Evolutionary conservation across 2,888 invertebrate species (phyloP).

Genomic region (Drosophila atroscutellata): DNA sequence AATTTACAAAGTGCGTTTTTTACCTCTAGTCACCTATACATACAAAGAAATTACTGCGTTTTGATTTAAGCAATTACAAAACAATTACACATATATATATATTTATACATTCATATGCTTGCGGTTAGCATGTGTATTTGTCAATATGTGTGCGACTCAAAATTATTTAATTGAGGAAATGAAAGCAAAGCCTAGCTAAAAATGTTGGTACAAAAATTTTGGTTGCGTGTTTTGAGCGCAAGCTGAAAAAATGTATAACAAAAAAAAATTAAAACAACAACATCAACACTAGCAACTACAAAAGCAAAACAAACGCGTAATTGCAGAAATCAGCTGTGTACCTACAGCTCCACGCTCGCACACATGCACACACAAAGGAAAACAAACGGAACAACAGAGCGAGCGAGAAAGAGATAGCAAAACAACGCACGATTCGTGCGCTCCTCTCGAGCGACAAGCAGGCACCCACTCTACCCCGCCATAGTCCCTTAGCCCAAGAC

Average conservation of each 20-base stretch:
- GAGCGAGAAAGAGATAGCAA: slow-evolving; percentile 53
- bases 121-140: slow-evolving; percentile 13
- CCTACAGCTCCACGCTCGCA: slow-evolving; percentile 65
- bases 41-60: slow-evolving; percentile 11
- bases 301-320: slow-evolving; percentile 79
- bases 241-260: slow-evolving; percentile 65
- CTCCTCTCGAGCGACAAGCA: slow-evolving; percentile 61
- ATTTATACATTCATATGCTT: slow-evolving; percentile 5
- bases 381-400: slow-evolving; percentile 43
- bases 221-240: slow-evolving; percentile 62
- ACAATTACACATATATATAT: slow-evolving; percentile 11
- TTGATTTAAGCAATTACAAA: slow-evolving; percentile 34
- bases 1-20: slow-evolving; percentile 64
- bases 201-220: slow-evolving; percentile 48
- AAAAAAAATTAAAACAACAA: slow-evolving; percentile 48
- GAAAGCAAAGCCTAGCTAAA: slow-evolving; percentile 45
- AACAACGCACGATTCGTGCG: slow-evolving; percentile 58
- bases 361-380: slow-evolving; percentile 49
- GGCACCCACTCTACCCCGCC: slow-evolving; percentile 20
- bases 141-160: slow-evolving; percentile 26
- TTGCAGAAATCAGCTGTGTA: slow-evolving; percentile 85
- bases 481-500: slow-evolving; percentile 11
- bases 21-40: neutral
- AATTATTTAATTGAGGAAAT: slow-evolving; percentile 64
- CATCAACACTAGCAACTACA: slow-evolving; percentile 56